These are phyloP conservation scores for Ecliptopera silaceata DNA, from an alignment of 2,888 invertebrate species.

Conservation along the genomic window DNA sequence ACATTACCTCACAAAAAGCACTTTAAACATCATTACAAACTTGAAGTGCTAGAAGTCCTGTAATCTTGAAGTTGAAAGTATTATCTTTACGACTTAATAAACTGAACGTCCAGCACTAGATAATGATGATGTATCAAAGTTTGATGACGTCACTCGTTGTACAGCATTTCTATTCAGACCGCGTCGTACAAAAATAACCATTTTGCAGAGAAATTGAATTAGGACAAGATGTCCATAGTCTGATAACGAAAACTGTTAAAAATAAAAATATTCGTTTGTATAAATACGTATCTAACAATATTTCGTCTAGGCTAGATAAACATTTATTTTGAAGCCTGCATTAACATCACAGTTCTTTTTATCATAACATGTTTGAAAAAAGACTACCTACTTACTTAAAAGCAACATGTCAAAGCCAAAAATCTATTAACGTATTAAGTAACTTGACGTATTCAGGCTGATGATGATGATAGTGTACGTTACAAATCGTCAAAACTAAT, in stretches of 20 bases:
- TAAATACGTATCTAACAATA: no score
- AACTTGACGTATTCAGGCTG: background rate
- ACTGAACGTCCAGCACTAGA: background rate
- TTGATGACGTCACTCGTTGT: background rate
- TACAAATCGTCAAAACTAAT: conserved; percentile 14
- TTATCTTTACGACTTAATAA: conserved; percentile 44
- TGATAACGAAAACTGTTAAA: background rate
- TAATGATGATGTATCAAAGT: background rate
- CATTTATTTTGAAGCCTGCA: no score
- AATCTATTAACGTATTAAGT: no score
- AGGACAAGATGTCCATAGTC: background rate
- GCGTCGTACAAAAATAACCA: background rate
- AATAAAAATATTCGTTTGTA: no score
- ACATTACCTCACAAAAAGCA: conserved; percentile 1
- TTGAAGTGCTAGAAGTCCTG: conserved; percentile 5
- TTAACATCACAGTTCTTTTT: no score
- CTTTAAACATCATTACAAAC: conserved; percentile 18
- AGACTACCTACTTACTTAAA: background rate
- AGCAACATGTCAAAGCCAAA: no score
- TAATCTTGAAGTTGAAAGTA: conserved; percentile 34
- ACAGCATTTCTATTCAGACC: background rate
- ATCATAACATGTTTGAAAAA: no score
- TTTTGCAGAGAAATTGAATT: background rate
- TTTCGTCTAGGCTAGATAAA: no score
- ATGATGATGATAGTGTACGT: background rate